Percentiles rank a stretch among this genome's conserved stretches.
phyloP scores from a whole-genome alignment of 2,888 invertebrate genomes.

The Eristalis pertinax region DNA sequence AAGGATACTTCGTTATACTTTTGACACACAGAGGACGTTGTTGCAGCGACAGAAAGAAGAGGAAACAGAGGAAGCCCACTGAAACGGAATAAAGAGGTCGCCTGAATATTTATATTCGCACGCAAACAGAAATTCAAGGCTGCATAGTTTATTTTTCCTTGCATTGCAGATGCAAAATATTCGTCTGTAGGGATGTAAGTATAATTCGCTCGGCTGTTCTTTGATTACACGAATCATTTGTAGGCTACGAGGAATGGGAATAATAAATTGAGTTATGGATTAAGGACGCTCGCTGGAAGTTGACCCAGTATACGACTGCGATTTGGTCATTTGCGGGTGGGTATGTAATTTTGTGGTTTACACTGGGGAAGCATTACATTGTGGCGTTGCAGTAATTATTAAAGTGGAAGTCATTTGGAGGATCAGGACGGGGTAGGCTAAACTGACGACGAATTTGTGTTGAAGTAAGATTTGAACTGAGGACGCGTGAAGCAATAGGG shows the following conservation, averaged over 20 bases:
- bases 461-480: too few relatives aligned
- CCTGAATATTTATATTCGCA: neutral
- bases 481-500: too few relatives aligned
- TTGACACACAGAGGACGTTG: slow-evolving; percentile 59
- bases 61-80: slow-evolving; percentile 20
- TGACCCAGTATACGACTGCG: slow-evolving; percentile 30
- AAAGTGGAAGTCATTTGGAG: neutral
- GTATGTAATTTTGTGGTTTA: neutral
- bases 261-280: slow-evolving; percentile 54
- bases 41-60: slow-evolving; percentile 6
- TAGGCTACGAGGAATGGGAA: slow-evolving; percentile 42
- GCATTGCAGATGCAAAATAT: slow-evolving; percentile 24
- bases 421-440: neutral
- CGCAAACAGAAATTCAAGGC: neutral
- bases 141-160: neutral
- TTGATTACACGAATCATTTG: slow-evolving; percentile 47
- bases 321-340: neutral
- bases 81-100: slow-evolving; percentile 43
- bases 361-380: neutral
- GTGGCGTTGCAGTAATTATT: neutral
- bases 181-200: slow-evolving; percentile 18
- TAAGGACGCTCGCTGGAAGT: slow-evolving; percentile 28
- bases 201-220: slow-evolving; percentile 38
- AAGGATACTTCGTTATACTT: slow-evolving; percentile 58
- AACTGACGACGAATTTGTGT: neutral